Evolutionary conservation across 2,797 vertebrate species (phyloP).

Genomic region (Eupleurogrammus muticus): DNA sequence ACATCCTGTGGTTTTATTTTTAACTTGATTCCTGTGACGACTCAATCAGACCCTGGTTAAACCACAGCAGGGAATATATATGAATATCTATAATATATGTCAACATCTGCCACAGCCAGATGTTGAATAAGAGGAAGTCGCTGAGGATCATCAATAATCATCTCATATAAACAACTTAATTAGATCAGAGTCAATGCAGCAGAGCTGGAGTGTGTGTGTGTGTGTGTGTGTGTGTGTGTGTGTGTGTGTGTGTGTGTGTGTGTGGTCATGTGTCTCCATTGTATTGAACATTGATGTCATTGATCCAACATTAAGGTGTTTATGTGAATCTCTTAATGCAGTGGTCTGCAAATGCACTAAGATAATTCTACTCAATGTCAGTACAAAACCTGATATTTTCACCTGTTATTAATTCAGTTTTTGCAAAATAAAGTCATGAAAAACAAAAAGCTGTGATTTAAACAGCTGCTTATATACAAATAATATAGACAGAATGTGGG

Average conservation of each 20-base stretch:
- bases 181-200: constrained; percentile 20
- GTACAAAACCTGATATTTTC: no score
- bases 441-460: no score
- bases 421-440: no score
- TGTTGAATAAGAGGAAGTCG: constrained; percentile 32
- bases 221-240: constrained; percentile 28
- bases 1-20: constrained; percentile 23
- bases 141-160: constrained; percentile 37
- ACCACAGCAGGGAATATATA: constrained; percentile 54
- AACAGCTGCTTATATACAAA: no score
- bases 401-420: no score
- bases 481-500: no score
- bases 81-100: constrained; percentile 71
- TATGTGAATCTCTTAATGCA: background rate
- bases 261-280: constrained; percentile 39
- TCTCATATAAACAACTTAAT: constrained; percentile 34
- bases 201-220: constrained; percentile 6
- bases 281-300: constrained; percentile 27
- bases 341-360: no score
- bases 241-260: constrained; percentile 25
- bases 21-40: constrained; percentile 52
- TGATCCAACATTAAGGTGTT: background rate
- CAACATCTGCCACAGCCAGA: constrained; percentile 44
- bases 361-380: no score
- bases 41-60: constrained; percentile 67